These are phyloP conservation scores for Shargacucullia verbasci DNA, from an alignment of 2,888 invertebrate genomes.

Conservation along the genomic window DNA sequence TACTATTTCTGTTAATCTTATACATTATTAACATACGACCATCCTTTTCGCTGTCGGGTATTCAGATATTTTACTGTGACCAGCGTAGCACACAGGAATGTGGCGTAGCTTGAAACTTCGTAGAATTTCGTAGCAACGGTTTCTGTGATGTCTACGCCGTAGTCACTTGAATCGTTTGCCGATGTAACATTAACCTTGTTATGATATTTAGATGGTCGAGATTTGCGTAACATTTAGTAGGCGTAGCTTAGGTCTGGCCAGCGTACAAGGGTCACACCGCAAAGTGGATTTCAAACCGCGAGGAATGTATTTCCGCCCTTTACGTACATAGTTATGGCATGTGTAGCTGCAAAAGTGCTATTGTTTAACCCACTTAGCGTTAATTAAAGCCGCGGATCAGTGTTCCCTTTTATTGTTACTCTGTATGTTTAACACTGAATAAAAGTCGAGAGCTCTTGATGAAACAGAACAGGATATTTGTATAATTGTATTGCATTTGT, in stretches of 20 bases:
- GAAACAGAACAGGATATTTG: slow-evolving; percentile 22
- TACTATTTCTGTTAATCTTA: too few species aligned
- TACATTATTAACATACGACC: too few species aligned
- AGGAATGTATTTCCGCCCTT: slow-evolving; percentile 72
- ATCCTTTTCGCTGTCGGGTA: neutral
- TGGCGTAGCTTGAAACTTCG: slow-evolving; percentile 49
- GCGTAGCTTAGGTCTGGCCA: slow-evolving; percentile 55
- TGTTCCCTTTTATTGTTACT: slow-evolving; percentile 38
- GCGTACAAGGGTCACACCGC: slow-evolving; percentile 64
- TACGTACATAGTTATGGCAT: slow-evolving; percentile 45
- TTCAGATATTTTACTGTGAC: slow-evolving; percentile 11
- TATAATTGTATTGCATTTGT: slow-evolving; percentile 16
- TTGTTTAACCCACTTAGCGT: slow-evolving; percentile 62
- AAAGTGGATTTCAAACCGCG: slow-evolving; percentile 77
- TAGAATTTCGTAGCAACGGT: slow-evolving; percentile 61
- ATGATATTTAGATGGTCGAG: slow-evolving; percentile 26
- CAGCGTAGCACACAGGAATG: slow-evolving; percentile 42
- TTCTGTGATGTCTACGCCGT: slow-evolving; percentile 49
- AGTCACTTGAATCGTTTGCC: slow-evolving; percentile 26
- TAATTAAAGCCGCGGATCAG: slow-evolving; percentile 53
- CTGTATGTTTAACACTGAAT: slow-evolving; percentile 28
- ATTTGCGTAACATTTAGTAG: slow-evolving; percentile 27
- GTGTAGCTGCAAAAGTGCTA: slow-evolving; percentile 38
- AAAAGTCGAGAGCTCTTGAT: slow-evolving; percentile 27
- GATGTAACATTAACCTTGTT: slow-evolving; percentile 33